These are phyloP conservation scores for Platichthys stellatus DNA, from an alignment of 2,113 vertebrate genomes.

Conservation along the genomic window DNA sequence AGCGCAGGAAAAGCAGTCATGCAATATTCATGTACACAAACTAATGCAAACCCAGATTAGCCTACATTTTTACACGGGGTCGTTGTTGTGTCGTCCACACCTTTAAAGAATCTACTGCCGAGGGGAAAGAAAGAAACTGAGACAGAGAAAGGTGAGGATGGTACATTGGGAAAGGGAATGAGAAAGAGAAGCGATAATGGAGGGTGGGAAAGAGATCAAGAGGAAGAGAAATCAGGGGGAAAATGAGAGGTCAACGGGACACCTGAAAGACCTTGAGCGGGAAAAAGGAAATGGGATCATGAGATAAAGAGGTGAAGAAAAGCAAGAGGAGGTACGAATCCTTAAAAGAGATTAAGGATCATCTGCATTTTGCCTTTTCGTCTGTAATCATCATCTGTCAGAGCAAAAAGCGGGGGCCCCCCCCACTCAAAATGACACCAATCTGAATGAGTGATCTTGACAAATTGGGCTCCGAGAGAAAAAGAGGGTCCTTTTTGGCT, in stretches of 20 bases:
- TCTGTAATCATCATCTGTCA: slow-evolving; percentile 64
- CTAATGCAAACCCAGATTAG: slow-evolving; percentile 76
- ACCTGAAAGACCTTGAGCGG: slow-evolving; percentile 59
- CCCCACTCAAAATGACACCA: slow-evolving; percentile 68
- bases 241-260: slow-evolving; percentile 64
- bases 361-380: slow-evolving; percentile 79
- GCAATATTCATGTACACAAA: slow-evolving; percentile 80
- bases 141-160: not conserved
- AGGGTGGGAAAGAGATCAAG: slow-evolving; percentile 37
- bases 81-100: slow-evolving; percentile 42
- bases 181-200: slow-evolving; percentile 45
- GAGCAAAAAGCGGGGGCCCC: slow-evolving; percentile 39
- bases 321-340: slow-evolving; percentile 62
- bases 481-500: slow-evolving; percentile 45
- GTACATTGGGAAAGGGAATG: slow-evolving; percentile 13
- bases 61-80: slow-evolving; percentile 72
- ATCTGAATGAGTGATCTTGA: slow-evolving; percentile 79
- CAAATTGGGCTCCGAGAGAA: slow-evolving; percentile 70
- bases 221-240: slow-evolving; percentile 41
- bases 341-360: slow-evolving; percentile 78
- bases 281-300: slow-evolving; percentile 73
- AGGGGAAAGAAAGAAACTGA: slow-evolving; percentile 12
- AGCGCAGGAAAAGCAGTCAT: slow-evolving; percentile 63
- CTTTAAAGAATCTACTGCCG: slow-evolving; percentile 31
- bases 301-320: slow-evolving; percentile 68